Evolutionary conservation across 2,113 vertebrate genomes (phyloP).

Genomic region (Elanus axillaris): DNA sequence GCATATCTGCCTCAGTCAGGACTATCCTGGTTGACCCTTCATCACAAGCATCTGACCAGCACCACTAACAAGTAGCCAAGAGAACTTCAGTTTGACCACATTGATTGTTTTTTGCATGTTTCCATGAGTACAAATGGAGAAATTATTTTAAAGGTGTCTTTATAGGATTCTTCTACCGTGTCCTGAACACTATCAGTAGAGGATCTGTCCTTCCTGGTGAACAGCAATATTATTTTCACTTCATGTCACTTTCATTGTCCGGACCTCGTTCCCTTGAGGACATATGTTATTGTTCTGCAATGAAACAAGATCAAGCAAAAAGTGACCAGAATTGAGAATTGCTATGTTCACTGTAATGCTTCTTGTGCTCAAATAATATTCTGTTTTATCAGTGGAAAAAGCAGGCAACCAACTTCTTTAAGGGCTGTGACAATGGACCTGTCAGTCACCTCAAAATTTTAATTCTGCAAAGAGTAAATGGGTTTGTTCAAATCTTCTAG

Average conservation of each 20-base stretch:
- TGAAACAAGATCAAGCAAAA: background rate
- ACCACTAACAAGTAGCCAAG: background rate
- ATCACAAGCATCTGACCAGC: background rate
- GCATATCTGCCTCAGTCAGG: background rate
- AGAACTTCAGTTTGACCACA: background rate
- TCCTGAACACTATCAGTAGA: background rate
- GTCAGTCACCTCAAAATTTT: slow-evolving; percentile 26
- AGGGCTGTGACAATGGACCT: slow-evolving; percentile 17
- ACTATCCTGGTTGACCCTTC: background rate
- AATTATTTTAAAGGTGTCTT: background rate
- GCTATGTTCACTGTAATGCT: background rate
- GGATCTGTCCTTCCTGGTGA: background rate
- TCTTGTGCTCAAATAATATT: background rate
- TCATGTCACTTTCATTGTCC: background rate
- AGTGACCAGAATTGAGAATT: background rate
- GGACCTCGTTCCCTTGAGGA: background rate
- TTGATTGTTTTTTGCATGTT: background rate
- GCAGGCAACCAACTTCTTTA: background rate
- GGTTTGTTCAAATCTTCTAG: slow-evolving; percentile 24
- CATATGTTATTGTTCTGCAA: background rate
- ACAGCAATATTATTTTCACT: background rate
- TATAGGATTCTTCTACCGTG: background rate
- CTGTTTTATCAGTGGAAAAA: background rate
- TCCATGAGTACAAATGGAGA: background rate
- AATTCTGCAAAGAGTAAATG: background rate